These are phyloP conservation scores for Sinopyrophorus schimmeli DNA, from an alignment of 2,888 invertebrate species.

Conservation along the genomic window DNA sequence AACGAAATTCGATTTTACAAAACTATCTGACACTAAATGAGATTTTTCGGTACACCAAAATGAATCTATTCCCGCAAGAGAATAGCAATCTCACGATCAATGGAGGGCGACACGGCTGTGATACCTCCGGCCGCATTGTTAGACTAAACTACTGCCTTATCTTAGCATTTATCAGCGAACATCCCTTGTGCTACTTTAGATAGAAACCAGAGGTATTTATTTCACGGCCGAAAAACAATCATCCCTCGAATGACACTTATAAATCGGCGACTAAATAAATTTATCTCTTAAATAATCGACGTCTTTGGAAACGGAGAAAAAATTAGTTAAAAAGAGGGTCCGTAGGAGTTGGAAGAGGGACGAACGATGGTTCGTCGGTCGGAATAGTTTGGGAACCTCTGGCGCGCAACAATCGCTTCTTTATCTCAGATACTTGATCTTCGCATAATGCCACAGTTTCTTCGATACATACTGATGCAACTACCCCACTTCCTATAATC, in stretches of 20 bases:
- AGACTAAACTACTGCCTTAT: slow-evolving; percentile 54
- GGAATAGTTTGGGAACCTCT: slow-evolving; percentile 37
- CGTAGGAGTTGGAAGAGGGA: no score
- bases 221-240: slow-evolving; percentile 14
- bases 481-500: slow-evolving; percentile 24
- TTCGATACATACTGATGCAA: slow-evolving; percentile 29
- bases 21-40: slow-evolving; percentile 37
- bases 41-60: slow-evolving; percentile 53
- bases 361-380: no score
- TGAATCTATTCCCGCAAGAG: slow-evolving; percentile 55
- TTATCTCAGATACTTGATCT: slow-evolving; percentile 53
- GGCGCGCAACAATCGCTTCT: slow-evolving; percentile 46
- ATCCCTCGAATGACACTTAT: neutral
- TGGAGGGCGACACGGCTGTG: slow-evolving; percentile 51
- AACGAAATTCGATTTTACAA: slow-evolving; percentile 27
- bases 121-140: slow-evolving; percentile 53
- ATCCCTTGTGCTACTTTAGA: slow-evolving; percentile 36
- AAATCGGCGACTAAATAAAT: slow-evolving; percentile 4
- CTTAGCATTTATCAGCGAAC: slow-evolving; percentile 49
- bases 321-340: neutral
- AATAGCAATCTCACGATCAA: slow-evolving; percentile 52
- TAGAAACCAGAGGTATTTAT: slow-evolving; percentile 21
- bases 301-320: neutral
- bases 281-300: neutral
- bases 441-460: slow-evolving; percentile 39